Percentiles rank a stretch among this genome's conserved stretches.
These are phyloP conservation scores for Hypothenemus hampei DNA, from an alignment of 1,140 invertebrate species.

Conservation along the genomic window DNA sequence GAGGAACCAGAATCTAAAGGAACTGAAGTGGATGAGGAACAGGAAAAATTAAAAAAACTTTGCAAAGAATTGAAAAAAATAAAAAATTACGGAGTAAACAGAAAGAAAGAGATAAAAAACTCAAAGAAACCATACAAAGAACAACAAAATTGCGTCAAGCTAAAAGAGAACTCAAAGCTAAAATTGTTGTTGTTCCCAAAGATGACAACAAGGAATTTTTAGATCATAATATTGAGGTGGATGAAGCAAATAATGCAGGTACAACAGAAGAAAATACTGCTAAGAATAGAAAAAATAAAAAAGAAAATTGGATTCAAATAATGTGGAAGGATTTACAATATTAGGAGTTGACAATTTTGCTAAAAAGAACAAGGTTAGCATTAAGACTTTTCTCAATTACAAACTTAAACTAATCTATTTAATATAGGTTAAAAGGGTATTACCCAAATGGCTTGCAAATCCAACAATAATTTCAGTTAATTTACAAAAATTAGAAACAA, in stretches of 20 bases:
- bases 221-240: neutral
- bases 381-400: neutral
- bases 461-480: constrained; percentile 70
- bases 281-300: constrained; percentile 15
- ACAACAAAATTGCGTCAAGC: constrained; percentile 26
- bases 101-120: constrained; percentile 27
- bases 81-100: constrained; percentile 33
- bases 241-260: neutral
- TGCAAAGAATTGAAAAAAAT: constrained; percentile 37
- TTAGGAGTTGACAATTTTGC: constrained; percentile 33
- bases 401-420: neutral
- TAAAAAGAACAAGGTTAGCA: constrained; percentile 35
- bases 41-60: constrained; percentile 34
- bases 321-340: constrained; percentile 39
- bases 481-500: constrained; percentile 55
- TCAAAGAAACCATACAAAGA: constrained; percentile 22
- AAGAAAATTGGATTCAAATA: constrained; percentile 24
- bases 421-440: constrained; percentile 51
- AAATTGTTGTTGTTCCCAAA: constrained; percentile 27
- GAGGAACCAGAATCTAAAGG: constrained; percentile 21
- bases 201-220: constrained; percentile 29
- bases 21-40: constrained; percentile 30
- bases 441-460: constrained; percentile 83
- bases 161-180: constrained; percentile 26
- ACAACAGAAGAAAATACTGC: neutral